These are phyloP conservation scores for Prochilodus magdalenae DNA, from an alignment of 2,113 vertebrate species.

Conservation along the genomic window DNA sequence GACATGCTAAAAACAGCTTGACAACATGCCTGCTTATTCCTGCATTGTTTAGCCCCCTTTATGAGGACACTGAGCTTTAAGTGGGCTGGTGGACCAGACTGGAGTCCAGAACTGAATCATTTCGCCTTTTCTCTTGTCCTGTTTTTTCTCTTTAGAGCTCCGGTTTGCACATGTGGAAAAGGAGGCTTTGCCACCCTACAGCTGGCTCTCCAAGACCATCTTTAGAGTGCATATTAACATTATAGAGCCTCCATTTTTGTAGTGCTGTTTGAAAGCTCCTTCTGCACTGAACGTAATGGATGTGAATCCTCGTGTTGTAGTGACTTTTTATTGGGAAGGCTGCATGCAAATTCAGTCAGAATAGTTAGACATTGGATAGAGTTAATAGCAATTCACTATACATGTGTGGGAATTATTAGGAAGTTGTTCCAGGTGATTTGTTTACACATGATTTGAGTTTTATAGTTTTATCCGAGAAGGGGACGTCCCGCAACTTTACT, in stretches of 20 bases:
- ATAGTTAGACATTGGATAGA: background rate
- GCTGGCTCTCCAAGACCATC: background rate
- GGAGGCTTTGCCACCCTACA: background rate
- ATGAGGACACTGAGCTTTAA: constrained; percentile 63
- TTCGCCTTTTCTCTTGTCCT: background rate
- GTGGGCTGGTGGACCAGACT: constrained; percentile 53
- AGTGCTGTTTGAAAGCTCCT: too few species aligned
- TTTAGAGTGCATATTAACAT: background rate
- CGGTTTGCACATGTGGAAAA: background rate
- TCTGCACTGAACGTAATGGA: background rate
- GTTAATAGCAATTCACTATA: background rate
- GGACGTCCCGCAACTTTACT: background rate
- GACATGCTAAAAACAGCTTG: constrained; percentile 79
- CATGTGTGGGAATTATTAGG: background rate
- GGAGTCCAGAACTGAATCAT: constrained; percentile 11
- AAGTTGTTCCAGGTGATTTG: background rate
- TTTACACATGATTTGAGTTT: background rate
- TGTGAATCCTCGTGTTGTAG: background rate
- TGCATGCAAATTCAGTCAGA: background rate
- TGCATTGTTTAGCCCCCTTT: constrained; percentile 59
- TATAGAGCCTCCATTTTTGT: background rate
- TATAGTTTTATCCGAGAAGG: constrained; percentile 3
- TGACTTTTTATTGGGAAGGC: too few species aligned
- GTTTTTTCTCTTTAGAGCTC: background rate
- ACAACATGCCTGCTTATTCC: constrained; percentile 70